Base-by-base conservation (phyloP, 2,797 vertebrate genomes). In the Tachyglossus aculeatus region DNA sequence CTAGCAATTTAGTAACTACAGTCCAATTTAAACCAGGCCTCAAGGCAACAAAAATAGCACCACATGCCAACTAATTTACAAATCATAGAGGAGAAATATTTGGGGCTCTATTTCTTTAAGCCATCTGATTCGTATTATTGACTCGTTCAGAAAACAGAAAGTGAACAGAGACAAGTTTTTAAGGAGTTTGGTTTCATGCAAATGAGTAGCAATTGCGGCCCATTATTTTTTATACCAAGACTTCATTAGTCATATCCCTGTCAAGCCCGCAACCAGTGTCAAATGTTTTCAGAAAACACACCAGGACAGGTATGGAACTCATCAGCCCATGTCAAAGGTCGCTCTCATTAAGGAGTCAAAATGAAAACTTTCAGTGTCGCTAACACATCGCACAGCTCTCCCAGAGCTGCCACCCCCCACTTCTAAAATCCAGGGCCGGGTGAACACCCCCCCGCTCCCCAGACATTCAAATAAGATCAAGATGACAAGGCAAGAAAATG, bases 161-260 rank as follows among this genome's bases (percentile, higher is more conserved):
- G 91, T 92, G 91, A 93, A 88, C 92, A 92, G 91, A 93, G 90
- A 91, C 91, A 93, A 91, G 91, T 93, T 94, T 94, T 93, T 93
- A 92, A 93, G 90, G 92, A 92, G 92, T 92, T 93, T 91, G 91
- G 90, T 93, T 93, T 92, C 92, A 92, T 92, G 88, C 92, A 93
- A 94, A 93, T 90, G 90, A 93, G 90, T 92, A 88, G 89, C 91
- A 94, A 94, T 94, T 94, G 91, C 75, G 93, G 93, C 92, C 95
- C 95, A 96, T 98, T 98, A 98, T 96, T 98, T 96, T n/a, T 95
- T 95, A 94, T 94, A 93, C 93, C 81, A 88, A 92, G 92, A 94
- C 93, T 96, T 98, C 97, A 99, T 98, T 98, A 98, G 95, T 98
- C 96, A 97, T 95, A 95, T 95, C 92, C 92, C 94, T 95, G 94